Evolutionary conservation across 2,113 vertebrate species (phyloP).

Genomic region (Colaptes auratus): DNA sequence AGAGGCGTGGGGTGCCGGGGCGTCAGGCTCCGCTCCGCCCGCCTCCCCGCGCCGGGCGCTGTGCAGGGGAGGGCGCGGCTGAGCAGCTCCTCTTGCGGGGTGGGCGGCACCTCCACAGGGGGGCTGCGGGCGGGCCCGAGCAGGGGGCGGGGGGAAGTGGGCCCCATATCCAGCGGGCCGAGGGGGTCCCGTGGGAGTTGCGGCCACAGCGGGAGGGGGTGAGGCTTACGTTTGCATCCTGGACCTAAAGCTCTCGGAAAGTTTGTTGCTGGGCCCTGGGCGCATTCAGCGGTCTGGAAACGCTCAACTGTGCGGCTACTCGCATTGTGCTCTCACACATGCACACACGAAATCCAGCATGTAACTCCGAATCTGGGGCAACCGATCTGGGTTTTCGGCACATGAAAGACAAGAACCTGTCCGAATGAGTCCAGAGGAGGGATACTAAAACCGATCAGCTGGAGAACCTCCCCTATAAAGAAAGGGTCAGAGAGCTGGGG

Average conservation of each 20-base stretch:
- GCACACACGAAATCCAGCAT: accelerated
- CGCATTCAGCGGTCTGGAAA: accelerated
- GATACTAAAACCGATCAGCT: not conserved
- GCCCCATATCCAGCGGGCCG: too few species aligned
- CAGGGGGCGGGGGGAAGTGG: not conserved
- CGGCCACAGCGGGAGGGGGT: too few species aligned
- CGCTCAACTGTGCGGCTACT: accelerated
- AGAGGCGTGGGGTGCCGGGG: not conserved
- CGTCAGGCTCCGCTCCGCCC: not conserved
- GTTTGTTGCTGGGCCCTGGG: not conserved
- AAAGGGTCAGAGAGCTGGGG: not conserved
- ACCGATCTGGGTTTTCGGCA: not conserved
- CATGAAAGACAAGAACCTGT: not conserved
- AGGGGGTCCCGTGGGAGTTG: not conserved
- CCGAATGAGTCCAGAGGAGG: not conserved
- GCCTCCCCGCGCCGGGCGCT: not conserved
- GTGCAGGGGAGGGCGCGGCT: not conserved
- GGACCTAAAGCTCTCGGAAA: not conserved
- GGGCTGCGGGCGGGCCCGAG: not conserved
- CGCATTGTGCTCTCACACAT: accelerated
- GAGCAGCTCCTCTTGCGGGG: not conserved
- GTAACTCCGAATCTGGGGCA: accelerated
- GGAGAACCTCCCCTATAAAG: not conserved
- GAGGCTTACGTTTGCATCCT: accelerated
- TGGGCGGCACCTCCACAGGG: not conserved